Evolutionary conservation across 2,888 invertebrate genomes (phyloP).

Genomic region (Agonum fuliginosum): DNA sequence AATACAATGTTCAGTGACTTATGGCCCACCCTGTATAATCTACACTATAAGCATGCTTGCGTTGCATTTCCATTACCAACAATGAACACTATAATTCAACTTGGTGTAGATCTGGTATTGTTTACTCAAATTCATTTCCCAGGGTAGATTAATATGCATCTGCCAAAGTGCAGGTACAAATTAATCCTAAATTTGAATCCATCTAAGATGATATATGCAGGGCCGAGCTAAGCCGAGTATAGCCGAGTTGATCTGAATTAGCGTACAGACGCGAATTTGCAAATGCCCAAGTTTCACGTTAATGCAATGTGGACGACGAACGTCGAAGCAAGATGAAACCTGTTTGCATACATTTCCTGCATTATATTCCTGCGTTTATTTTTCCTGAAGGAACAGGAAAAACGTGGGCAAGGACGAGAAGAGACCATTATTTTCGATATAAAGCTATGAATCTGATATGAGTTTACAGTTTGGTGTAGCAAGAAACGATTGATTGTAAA

Average conservation of each 20-base stretch:
- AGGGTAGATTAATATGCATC: slow-evolving; percentile 1
- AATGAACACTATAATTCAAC: no score
- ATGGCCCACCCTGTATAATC: no score
- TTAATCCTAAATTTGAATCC: slow-evolving; percentile 13
- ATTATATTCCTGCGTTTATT: slow-evolving; percentile 3
- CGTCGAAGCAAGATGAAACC: background rate
- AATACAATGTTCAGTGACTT: no score
- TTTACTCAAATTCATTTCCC: background rate
- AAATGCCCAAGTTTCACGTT: slow-evolving; percentile 28
- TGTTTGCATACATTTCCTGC: slow-evolving; percentile 11
- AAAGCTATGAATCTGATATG: no score
- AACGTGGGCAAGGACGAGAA: slow-evolving; percentile 11
- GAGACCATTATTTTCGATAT: background rate
- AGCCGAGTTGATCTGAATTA: slow-evolving; percentile 6
- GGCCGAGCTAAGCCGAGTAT: background rate
- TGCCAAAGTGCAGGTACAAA: slow-evolving; percentile 10
- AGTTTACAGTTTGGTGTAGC: no score
- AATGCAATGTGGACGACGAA: background rate
- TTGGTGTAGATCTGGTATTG: background rate
- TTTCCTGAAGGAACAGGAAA: background rate
- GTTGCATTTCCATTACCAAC: no score
- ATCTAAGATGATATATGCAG: slow-evolving; percentile 7
- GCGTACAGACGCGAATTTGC: slow-evolving; percentile 5
- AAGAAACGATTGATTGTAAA: no score
- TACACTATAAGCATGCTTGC: no score